phyloP scores from a whole-genome alignment of 2,113 vertebrate species.

The Illadopsis cleaveri region DNA sequence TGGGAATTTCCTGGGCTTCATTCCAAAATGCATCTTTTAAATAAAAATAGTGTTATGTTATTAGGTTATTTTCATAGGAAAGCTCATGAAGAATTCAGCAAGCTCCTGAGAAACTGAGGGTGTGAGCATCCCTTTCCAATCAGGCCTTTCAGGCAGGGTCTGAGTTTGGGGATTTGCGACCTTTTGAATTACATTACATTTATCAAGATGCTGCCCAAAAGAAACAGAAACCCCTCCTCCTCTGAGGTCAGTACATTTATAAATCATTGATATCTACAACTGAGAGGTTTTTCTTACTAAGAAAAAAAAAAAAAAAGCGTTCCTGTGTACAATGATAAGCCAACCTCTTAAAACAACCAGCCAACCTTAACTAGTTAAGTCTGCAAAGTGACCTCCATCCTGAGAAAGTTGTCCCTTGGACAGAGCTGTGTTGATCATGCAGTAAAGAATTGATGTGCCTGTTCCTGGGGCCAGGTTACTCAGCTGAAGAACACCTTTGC shows the following conservation, averaged over 20 bases:
- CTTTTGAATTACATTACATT: background rate
- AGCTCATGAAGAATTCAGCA: background rate
- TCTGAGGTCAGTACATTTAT: background rate
- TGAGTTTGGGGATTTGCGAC: background rate
- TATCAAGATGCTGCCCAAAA: background rate
- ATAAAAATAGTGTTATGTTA: background rate
- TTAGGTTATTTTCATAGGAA: background rate
- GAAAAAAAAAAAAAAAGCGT: background rate
- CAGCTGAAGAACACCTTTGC: background rate
- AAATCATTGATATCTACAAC: background rate
- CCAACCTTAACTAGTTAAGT: background rate
- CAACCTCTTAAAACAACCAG: background rate
- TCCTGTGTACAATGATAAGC: background rate
- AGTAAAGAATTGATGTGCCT: background rate
- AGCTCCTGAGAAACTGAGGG: background rate
- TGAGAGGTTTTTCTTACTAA: background rate
- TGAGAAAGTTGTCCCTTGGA: background rate
- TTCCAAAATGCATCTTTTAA: constrained; percentile 24
- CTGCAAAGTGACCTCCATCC: background rate
- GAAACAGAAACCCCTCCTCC: background rate
- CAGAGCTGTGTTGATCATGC: background rate
- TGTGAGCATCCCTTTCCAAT: background rate
- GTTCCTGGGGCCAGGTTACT: background rate
- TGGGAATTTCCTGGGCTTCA: background rate
- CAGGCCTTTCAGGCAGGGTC: background rate